Base-by-base conservation (phyloP, 1,140 invertebrate genomes). In the Caenorhabditis remanei region DNA sequence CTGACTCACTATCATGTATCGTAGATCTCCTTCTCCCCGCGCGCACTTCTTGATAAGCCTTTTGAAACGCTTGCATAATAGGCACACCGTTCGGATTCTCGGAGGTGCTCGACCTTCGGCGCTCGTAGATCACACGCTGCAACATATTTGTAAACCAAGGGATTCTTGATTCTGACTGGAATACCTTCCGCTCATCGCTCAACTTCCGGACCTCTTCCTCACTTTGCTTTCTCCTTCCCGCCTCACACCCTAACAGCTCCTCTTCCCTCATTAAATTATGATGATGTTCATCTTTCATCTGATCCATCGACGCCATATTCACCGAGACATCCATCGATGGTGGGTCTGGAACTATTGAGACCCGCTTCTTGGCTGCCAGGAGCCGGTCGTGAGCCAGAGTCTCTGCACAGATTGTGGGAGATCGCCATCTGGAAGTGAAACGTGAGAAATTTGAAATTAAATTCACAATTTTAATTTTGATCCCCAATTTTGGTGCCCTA, bases 401-500 rank as follows among this genome's bases (percentile, higher is more conserved):
- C 43, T 88, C 88, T 58, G 88, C 88, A 85, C 88, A 88, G 61
- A 88, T 88, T 71, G 88, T 88, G 13, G 88, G 88, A 7, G 61
- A 75, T 84, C 88, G 11, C 88, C 88, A 88, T 87, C 88, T 88
- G 65, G 32, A 87, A 75, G 11, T 32, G 32, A 2, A 32, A 32
- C 32, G 32, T 32, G 32, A 32, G 9, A 53, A 83, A 7, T 8
- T 87, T 48, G n/a, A 63, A 53, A 43, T 85, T 46, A 24, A 41
- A 40, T 5, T 16, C 55, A 14, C 3, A 24, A 65, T 11, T 46
- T 83, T 41, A 7, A 53, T 5, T 58, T 83, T 24, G 4, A 21
- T 21, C 9, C 8, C 48, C 4, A 83, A 41, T 55, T 32, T 32
- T 32, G 32, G 32, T 32, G n/a, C 32, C 32, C 32, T 32, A 32